Percentiles rank a stretch among this genome's conserved stretches.
Conservation (phyloP, 2,113 vertebrate species). For the Podarcis cretensis region DNA sequence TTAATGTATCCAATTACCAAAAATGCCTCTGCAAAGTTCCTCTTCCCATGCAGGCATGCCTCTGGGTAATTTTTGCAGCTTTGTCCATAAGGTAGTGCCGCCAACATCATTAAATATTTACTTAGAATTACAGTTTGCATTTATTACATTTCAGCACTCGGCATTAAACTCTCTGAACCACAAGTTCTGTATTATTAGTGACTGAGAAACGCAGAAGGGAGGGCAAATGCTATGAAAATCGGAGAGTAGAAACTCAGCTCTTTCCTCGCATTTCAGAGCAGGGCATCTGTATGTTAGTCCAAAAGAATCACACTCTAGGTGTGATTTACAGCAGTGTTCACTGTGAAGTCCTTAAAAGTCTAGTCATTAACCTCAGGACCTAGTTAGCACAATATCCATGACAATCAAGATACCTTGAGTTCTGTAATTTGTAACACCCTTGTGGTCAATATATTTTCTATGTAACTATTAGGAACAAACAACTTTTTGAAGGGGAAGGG, state of each 20-base stretch:
- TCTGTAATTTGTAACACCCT: neutral
- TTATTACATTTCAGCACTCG: neutral
- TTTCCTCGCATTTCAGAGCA: neutral
- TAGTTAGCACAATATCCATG: neutral
- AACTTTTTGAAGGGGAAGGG: neutral
- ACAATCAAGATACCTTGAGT: neutral
- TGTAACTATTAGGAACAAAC: neutral
- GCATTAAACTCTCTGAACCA: neutral
- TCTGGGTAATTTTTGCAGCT: neutral
- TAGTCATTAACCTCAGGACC: neutral
- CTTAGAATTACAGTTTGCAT: neutral
- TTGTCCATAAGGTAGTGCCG: neutral
- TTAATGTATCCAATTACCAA: slow-evolving; percentile 11
- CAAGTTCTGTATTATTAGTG: neutral
- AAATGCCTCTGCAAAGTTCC: neutral
- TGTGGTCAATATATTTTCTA: neutral
- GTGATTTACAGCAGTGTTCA: neutral
- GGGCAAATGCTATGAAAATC: neutral
- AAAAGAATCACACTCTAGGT: neutral
- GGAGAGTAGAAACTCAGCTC: neutral
- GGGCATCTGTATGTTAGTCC: neutral
- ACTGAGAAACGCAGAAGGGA: neutral
- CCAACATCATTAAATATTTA: neutral
- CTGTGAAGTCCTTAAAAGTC: neutral
- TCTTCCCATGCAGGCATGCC: neutral